Conservation (phyloP, 2,113 vertebrate species). For the Pachyramphus minor region DNA sequence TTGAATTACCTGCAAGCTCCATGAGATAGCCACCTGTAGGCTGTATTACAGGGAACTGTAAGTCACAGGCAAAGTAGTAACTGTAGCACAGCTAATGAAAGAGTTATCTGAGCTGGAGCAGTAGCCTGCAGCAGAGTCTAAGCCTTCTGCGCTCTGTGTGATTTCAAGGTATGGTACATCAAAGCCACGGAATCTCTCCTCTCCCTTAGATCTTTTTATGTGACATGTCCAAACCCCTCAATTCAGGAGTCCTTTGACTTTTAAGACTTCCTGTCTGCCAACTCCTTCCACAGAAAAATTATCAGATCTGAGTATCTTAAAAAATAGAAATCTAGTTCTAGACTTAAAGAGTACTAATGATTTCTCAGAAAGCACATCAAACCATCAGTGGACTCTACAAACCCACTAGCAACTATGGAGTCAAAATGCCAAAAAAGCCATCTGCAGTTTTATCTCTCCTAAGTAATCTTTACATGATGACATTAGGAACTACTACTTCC, state of each 20-base stretch:
- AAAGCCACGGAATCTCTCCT: background rate
- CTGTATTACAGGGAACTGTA: background rate
- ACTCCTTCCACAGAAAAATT: background rate
- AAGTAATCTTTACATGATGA: background rate
- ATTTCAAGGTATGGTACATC: conserved; percentile 15
- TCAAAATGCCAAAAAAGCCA: background rate
- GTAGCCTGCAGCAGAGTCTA: conserved; percentile 27
- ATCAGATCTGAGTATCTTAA: background rate
- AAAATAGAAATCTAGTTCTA: background rate
- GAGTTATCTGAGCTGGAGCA: background rate
- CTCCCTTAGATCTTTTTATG: conserved; percentile 6
- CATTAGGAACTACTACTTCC: background rate
- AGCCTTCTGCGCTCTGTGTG: background rate
- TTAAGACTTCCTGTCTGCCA: background rate
- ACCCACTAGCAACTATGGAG: background rate
- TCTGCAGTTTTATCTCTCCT: background rate
- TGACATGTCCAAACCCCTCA: background rate
- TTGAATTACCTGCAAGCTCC: background rate
- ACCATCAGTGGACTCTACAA: background rate
- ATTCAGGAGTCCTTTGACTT: conserved; percentile 14
- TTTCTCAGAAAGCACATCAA: background rate
- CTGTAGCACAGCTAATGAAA: background rate
- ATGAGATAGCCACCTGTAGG: background rate
- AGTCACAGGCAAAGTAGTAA: background rate
- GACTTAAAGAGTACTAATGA: background rate